These are phyloP conservation scores for Ophraella communa DNA, from an alignment of 2,888 invertebrate genomes.

Conservation along the genomic window DNA sequence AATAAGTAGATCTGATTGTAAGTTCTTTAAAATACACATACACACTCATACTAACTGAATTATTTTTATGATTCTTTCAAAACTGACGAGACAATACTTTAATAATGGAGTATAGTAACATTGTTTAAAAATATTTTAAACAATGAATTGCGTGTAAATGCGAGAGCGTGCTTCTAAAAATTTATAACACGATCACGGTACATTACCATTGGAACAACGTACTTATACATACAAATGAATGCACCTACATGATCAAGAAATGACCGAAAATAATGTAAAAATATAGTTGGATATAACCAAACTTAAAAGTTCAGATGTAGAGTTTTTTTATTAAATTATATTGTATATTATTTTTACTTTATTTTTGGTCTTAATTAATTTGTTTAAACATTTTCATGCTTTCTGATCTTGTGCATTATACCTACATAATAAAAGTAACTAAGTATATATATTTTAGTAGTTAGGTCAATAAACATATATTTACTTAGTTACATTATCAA, in stretches of 20 bases:
- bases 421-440: not conserved
- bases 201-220: slow-evolving; percentile 28
- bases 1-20: too few species aligned
- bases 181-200: slow-evolving; percentile 37
- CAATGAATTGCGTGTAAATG: slow-evolving; percentile 32
- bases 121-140: slow-evolving; percentile 25
- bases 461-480: too few species aligned
- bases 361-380: too few species aligned
- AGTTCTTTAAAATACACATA: not conserved
- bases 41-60: too few species aligned
- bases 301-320: too few species aligned
- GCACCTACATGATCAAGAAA: slow-evolving; percentile 39
- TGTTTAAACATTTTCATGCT: too few species aligned
- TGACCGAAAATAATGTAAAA: not conserved
- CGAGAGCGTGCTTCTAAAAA: slow-evolving; percentile 45
- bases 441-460: not conserved
- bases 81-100: slow-evolving; percentile 25
- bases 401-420: too few species aligned
- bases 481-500: too few species aligned
- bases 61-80: slow-evolving; percentile 1
- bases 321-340: too few species aligned
- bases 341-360: too few species aligned
- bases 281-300: not conserved
- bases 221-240: slow-evolving; percentile 33
- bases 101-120: slow-evolving; percentile 11